Evolutionary conservation across 2,113 vertebrate genomes (phyloP), one percentile per base, ranked within the genome.

Genomic region (Protomyctophum bolini): DNA sequence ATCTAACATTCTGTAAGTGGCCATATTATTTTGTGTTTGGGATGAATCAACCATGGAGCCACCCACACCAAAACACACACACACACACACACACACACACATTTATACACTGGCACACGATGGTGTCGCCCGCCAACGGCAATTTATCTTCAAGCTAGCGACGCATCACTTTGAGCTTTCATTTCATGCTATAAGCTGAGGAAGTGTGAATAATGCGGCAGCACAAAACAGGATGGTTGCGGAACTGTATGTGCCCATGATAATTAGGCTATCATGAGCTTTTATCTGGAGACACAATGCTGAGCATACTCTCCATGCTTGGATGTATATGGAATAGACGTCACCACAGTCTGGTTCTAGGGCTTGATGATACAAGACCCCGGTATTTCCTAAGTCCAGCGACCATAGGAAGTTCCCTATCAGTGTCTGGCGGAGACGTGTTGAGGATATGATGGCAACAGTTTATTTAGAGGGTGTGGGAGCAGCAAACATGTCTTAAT

Each of bases 41-140:
- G 68, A 65, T 77, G 83, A 79, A 71, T 87, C 76, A 76, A 63
- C 82, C 58, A 70, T 54, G 7, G 33, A 80, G 48, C 12, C 73
- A 80, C 54, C 74, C 65, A 83, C 88, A 49, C 89, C 87, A 88
- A 90, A 88, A 66, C 83, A 91, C 78, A 82, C 82, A 79, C 46
- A 49, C n/a, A 15, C 49, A 49, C n/a, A n/a, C 62, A 66, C 58
- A 14, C 58, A 63, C 65, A 69, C 65, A 21, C 21, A 2, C 21
- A 21, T 4, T 2, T 9, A 28, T 8, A 21, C 15, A 6, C 8
- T 58, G 1, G 28, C 21, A 21, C 21, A 21, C 21, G 21, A 21
- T 21, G 21, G 21, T 21, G 21, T 21, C 21, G 21, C 33, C 0
- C 5, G 33, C 33, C 33, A 3, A 41, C 33, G 5, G 4, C 3